Base-by-base conservation (phyloP, 1,140 invertebrate species). In the Meteorus sp. region DNA sequence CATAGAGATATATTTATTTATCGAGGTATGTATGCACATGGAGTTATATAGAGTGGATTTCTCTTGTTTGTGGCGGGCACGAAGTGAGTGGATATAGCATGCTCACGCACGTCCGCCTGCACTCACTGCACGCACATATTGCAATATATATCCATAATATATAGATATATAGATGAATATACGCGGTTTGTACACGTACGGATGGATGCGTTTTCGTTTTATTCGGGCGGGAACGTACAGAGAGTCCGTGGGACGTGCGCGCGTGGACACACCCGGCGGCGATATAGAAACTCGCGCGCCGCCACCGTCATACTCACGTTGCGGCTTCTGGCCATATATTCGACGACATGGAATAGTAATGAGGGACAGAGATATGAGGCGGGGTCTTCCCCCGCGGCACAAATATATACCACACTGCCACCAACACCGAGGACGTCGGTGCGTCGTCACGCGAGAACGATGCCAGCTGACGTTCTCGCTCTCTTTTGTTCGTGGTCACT, bases 401-500 rank as follows among this genome's bases (percentile, higher is more conserved):
- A n/a, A n/a, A n/a, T n/a, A n/a, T n/a, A n/a, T n/a, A n/a, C n/a
- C n/a, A n/a, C n/a, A n/a, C n/a, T n/a, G n/a, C n/a, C n/a, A n/a
- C 62, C 63, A 62, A 71, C 53, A 37, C 13, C 52, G 56, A 59
- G 47, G 52, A 56, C 56, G 61, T 59, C 61, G 63, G 60, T 66
- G 67, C 68, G 65, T 65, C 66, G 71, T 73, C 72, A 73, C 73
- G 73, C 73, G 68, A 74, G 69, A 71, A 71, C 64, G 61, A 60
- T 50, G 52, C 70, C 72, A 74, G 68, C 72, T 74, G 72, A 74
- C 71, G 69, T 66, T 66, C 67, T 63, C 45, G 43, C 43, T 41
- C 44, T 56, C 57, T 64, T 64, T 64, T 64, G 60, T 62, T 25
- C 60, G 31, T 27, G 29, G 15, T 43, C 60, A 51, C n/a, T n/a